These are phyloP conservation scores for Sminthurinus aureus DNA, from an alignment of 2,888 invertebrate genomes.

Conservation along the genomic window DNA sequence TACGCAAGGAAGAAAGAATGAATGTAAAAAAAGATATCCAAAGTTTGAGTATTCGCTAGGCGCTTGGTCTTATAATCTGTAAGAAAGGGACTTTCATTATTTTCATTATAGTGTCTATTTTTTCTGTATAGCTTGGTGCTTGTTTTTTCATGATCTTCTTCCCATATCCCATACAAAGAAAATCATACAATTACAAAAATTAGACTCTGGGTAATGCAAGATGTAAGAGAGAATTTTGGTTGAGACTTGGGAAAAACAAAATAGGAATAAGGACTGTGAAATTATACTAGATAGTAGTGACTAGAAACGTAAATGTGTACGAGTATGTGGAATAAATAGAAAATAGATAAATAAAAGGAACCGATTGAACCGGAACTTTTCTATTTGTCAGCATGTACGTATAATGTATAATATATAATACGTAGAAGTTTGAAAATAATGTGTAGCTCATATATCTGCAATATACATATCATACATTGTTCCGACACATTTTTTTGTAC, in stretches of 20 bases:
- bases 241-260: too few relatives aligned
- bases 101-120: not conserved
- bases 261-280: not conserved
- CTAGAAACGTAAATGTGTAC: too few relatives aligned
- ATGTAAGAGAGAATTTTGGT: not conserved
- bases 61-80: too few relatives aligned
- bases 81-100: not conserved
- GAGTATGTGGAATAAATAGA: too few relatives aligned
- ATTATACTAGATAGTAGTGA: not conserved
- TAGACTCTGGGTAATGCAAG: not conserved
- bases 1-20: not conserved
- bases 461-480: too few relatives aligned
- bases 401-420: too few relatives aligned
- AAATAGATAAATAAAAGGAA: not conserved
- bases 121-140: not conserved
- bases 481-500: too few relatives aligned
- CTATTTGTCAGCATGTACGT: not conserved
- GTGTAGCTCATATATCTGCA: too few relatives aligned
- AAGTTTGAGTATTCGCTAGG: not conserved
- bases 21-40: not conserved
- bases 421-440: too few relatives aligned
- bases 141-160: not conserved
- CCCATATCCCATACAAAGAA: not conserved
- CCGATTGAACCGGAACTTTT: slow-evolving; percentile 16
- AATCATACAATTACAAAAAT: slow-evolving; percentile 9